Conservation (phyloP, 2,113 vertebrate species). For the Rhagologus leucostigma region DNA sequence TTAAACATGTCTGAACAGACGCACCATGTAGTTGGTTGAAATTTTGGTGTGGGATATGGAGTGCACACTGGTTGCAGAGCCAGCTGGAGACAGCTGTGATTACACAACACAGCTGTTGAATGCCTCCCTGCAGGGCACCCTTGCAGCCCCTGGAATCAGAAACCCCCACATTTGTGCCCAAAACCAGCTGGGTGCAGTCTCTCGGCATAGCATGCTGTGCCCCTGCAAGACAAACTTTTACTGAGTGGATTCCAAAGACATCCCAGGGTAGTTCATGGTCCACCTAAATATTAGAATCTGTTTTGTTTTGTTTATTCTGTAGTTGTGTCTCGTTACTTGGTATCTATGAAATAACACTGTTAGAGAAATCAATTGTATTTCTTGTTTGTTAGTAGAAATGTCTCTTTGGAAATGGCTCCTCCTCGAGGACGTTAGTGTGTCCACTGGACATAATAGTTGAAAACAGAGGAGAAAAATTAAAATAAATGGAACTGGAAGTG, state of each 20-base stretch:
- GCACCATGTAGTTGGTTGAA: not conserved
- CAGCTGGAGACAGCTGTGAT: not conserved
- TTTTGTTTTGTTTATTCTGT: not conserved
- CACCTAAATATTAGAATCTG: not conserved
- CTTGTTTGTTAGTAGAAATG: not conserved
- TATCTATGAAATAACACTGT: not conserved
- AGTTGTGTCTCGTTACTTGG: not conserved
- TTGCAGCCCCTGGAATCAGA: not conserved
- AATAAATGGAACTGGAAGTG: not conserved
- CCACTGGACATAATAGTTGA: not conserved
- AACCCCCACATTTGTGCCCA: not conserved
- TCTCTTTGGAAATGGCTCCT: not conserved
- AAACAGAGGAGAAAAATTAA: not conserved
- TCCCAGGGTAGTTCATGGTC: not conserved
- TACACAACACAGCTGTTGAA: not conserved
- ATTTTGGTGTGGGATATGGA: not conserved
- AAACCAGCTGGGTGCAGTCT: not conserved
- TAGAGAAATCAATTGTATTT: not conserved
- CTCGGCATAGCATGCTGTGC: accelerated
- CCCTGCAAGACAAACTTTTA: not conserved
- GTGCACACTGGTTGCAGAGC: not conserved
- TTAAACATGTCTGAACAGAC: not conserved
- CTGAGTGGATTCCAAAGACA: not conserved
- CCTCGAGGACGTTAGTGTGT: not conserved
- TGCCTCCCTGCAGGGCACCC: not conserved